phyloP scores from a whole-genome alignment of 2,888 invertebrate genomes.

The Monopis laevigella region DNA sequence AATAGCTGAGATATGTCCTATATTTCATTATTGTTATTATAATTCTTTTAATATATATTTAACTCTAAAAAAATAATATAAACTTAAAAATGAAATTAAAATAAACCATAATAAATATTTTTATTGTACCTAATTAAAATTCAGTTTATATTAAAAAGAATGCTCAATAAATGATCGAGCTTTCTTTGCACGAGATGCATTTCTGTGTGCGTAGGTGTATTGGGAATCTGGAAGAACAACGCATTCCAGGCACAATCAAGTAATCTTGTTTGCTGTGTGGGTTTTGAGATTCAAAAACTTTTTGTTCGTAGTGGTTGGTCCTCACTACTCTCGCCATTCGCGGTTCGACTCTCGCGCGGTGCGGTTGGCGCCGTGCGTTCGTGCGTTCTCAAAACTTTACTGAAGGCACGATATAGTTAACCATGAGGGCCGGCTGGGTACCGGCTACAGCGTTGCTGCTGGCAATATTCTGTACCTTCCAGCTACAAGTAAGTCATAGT shows the following conservation, averaged over 20 bases:
- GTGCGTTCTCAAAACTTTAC: constrained; percentile 5
- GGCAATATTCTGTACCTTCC: constrained; percentile 26
- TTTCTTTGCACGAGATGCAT: too few species aligned
- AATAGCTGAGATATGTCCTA: too few species aligned
- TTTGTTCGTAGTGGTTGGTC: constrained; percentile 16
- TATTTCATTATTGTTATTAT: too few species aligned
- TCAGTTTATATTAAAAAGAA: too few species aligned
- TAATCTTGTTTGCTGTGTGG: constrained; percentile 16
- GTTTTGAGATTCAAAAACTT: constrained; percentile 11
- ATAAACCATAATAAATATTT: too few species aligned
- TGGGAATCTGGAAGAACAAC: constrained; percentile 18
- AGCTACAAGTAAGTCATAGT: constrained; percentile 25
- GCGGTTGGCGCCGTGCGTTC: constrained; percentile 43
- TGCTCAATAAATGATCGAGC: too few species aligned
- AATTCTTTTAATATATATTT: too few species aligned
- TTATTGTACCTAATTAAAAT: too few species aligned
- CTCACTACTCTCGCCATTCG: constrained; percentile 45
- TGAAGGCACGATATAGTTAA: constrained; percentile 17
- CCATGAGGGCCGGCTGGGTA: constrained; percentile 42
- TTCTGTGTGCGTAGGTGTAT: constrained; percentile 15
- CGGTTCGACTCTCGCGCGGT: constrained; percentile 45
- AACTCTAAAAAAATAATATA: too few species aligned
- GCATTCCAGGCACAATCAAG: constrained; percentile 29
- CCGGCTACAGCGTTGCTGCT: constrained; percentile 36
- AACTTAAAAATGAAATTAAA: too few species aligned